Conservation (phyloP, 2,888 invertebrate species). For the Prosopocoilus inquinatus region DNA sequence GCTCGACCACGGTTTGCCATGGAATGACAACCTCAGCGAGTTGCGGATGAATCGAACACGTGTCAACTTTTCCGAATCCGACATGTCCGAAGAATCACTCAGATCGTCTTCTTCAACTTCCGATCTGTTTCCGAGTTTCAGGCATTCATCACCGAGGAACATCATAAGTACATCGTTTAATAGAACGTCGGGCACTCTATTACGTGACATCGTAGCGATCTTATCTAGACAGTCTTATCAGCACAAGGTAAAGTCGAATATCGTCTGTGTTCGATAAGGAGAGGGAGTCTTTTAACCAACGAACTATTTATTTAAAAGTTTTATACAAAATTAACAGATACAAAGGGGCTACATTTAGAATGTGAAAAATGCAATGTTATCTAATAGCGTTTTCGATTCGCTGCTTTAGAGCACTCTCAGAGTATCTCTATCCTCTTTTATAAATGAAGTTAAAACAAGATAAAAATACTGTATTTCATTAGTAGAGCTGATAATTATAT, state of each 20-base stretch:
- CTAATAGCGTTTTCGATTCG: too few relatives aligned
- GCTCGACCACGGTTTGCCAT: constrained; percentile 1
- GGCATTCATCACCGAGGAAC: constrained; percentile 17
- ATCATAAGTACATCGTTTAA: constrained; percentile 15
- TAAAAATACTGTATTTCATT: too few relatives aligned
- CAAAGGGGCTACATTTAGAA: too few relatives aligned
- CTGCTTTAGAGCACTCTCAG: too few relatives aligned
- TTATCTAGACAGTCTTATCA: constrained; percentile 6
- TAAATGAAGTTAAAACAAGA: too few relatives aligned
- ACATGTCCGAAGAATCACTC: neutral
- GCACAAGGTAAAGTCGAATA: neutral
- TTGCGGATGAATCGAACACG: constrained; percentile 8
- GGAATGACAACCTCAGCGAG: constrained; percentile 13
- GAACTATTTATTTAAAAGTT: too few relatives aligned
- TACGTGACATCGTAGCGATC: constrained; percentile 7
- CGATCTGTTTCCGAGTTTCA: constrained; percentile 7
- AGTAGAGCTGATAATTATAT: too few relatives aligned
- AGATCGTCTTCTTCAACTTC: neutral
- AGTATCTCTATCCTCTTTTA: too few relatives aligned
- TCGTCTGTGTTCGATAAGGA: too few relatives aligned
- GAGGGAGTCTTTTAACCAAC: too few relatives aligned
- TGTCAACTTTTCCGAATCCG: neutral
- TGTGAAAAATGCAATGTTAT: too few relatives aligned
- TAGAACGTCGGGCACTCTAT: constrained; percentile 15
- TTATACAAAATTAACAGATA: too few relatives aligned